Conservation (phyloP, 1,140 invertebrate genomes). For the Drosophila ficusphila region DNA sequence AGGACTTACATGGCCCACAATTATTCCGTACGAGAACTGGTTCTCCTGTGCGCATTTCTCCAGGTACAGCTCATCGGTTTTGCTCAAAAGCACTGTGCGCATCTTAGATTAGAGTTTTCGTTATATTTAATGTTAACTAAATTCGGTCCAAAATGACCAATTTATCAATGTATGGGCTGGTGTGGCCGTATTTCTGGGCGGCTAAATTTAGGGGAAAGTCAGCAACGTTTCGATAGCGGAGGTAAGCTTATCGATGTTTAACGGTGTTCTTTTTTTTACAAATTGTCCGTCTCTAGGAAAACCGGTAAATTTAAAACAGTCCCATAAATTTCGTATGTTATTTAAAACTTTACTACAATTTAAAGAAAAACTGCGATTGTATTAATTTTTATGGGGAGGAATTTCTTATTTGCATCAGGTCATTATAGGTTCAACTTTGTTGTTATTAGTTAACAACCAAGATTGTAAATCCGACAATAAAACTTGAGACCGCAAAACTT, state of each 20-base stretch:
- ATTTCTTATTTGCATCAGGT: too few relatives aligned
- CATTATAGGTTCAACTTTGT: too few relatives aligned
- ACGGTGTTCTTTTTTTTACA: background rate
- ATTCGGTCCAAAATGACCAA: slow-evolving; percentile 18
- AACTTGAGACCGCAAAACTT: too few relatives aligned
- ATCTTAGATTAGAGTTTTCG: slow-evolving; percentile 32
- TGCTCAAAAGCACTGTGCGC: slow-evolving; percentile 75
- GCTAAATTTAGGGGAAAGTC: slow-evolving; percentile 8
- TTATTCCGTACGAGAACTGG: slow-evolving; percentile 75
- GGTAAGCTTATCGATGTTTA: background rate
- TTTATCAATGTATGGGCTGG: slow-evolving; percentile 17
- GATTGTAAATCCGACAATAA: too few relatives aligned
- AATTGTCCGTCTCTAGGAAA: background rate
- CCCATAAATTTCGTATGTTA: too few relatives aligned
- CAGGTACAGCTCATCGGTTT: slow-evolving; percentile 74
- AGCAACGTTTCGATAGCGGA: background rate
- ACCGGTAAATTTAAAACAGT: background rate
- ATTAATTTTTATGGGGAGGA: too few relatives aligned
- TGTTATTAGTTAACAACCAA: too few relatives aligned
- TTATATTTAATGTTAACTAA: slow-evolving; percentile 33
- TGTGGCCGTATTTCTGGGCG: background rate
- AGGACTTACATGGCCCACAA: slow-evolving; percentile 75
- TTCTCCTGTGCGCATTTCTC: slow-evolving; percentile 77
- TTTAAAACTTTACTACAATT: too few relatives aligned
- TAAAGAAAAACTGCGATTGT: too few relatives aligned